phyloP scores from a whole-genome alignment of 2,888 invertebrate genomes.

The Dermolepida albohirtum region DNA sequence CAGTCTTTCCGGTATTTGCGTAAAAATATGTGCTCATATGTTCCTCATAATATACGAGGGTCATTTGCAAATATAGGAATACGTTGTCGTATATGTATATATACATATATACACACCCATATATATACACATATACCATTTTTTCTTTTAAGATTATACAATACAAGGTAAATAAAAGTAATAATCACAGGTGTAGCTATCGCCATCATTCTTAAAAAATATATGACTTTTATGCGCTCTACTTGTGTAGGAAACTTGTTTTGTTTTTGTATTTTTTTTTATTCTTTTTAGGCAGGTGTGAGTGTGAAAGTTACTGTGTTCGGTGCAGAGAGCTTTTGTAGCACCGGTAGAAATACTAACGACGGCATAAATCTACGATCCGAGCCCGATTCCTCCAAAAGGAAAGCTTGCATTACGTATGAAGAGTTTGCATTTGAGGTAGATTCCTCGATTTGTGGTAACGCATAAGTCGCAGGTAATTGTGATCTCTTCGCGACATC shows the following conservation, averaged over 20 bases:
- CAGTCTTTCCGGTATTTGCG: conserved; percentile 69
- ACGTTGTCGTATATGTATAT: conserved; percentile 51
- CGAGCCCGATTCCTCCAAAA: conserved; percentile 74
- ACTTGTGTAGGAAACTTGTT: conserved; percentile 57
- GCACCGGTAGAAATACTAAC: conserved; percentile 93
- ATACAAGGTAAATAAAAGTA: conserved; percentile 63
- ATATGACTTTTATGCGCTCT: conserved; percentile 61
- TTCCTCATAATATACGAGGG: conserved; percentile 65
- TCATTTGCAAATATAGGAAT: conserved; percentile 62
- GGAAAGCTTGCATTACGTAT: conserved; percentile 94
- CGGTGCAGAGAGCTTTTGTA: conserved; percentile 85
- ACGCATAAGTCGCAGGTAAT: conserved; percentile 74
- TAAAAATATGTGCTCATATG: conserved; percentile 67
- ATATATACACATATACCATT: conserved; percentile 33
- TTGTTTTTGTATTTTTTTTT: conserved; percentile 20
- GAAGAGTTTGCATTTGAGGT: conserved; percentile 35
- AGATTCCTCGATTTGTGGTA: conserved; percentile 66
- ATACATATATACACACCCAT: conserved; percentile 34
- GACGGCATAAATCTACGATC: conserved; percentile 84
- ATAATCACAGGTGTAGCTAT: conserved; percentile 69
- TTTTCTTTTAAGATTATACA: conserved; percentile 58
- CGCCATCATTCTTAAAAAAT: conserved; percentile 65
- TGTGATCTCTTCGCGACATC: conserved; percentile 69
- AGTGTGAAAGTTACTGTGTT: conserved; percentile 93
- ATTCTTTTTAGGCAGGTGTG: conserved; percentile 82